Percentiles rank a stretch among this genome's conserved stretches.
These are phyloP conservation scores for Pyrocephalus nanus DNA, from an alignment of 2,797 vertebrate genomes.

Conservation along the genomic window DNA sequence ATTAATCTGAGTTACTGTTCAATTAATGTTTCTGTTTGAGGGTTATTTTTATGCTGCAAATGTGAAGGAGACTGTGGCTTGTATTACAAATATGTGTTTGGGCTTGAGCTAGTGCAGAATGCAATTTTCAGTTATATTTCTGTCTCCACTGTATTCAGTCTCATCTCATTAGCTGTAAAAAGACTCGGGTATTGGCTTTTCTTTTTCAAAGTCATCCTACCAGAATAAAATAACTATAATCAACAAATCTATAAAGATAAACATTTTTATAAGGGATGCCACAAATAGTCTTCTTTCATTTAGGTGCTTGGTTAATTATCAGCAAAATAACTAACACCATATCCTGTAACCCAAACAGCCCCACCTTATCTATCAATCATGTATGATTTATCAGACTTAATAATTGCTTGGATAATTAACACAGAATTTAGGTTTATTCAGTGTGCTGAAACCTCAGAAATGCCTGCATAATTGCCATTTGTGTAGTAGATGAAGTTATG, in stretches of 20 bases:
- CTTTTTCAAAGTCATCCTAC: conserved; percentile 18
- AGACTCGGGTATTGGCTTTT: conserved; percentile 28
- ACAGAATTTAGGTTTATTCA: conserved; percentile 60
- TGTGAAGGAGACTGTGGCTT: conserved; percentile 54
- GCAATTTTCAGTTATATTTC: conserved; percentile 58
- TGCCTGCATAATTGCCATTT: conserved; percentile 69
- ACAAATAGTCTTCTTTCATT: conserved; percentile 50
- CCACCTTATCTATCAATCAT: conserved; percentile 73
- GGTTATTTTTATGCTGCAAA: conserved; percentile 70
- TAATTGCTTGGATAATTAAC: conserved; percentile 75
- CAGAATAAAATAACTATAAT: conserved; percentile 62
- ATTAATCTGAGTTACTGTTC: conserved; percentile 81
- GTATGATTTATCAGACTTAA: conserved; percentile 73
- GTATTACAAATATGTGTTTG: conserved; percentile 51
- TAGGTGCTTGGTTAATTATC: conserved; percentile 60
- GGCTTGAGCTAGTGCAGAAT: conserved; percentile 40
- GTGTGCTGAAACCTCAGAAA: conserved; percentile 60
- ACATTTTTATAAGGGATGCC: conserved; percentile 62
- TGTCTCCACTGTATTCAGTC: conserved; percentile 28
- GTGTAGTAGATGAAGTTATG: conserved; percentile 65
- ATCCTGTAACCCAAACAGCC: conserved; percentile 67
- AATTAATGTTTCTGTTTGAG: conserved; percentile 72
- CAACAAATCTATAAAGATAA: conserved; percentile 65
- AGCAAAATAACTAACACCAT: conserved; percentile 67
- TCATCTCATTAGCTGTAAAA: conserved; percentile 42